A percentile compares a stretch with the other conserved stretches of the same genome.
phyloP scores from a whole-genome alignment of 2,797 vertebrate genomes.

The Petrocephalus sullivani region DNA sequence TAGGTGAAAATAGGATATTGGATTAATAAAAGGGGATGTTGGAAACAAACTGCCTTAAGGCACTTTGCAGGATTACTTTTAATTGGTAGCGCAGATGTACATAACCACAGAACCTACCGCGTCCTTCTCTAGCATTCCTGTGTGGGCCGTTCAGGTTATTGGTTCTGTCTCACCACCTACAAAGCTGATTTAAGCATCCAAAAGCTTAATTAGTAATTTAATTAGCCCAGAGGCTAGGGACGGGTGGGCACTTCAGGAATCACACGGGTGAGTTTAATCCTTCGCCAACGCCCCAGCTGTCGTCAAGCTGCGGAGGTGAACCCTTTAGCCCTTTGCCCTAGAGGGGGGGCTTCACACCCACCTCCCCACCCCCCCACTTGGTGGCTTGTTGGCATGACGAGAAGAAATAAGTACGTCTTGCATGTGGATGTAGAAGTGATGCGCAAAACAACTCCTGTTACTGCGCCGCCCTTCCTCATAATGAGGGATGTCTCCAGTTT shows the following conservation, averaged over 20 bases:
- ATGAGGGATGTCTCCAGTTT: not conserved
- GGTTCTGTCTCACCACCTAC: not conserved
- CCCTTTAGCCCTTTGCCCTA: not conserved
- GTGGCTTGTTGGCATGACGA: not conserved
- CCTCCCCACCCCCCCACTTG: not conserved
- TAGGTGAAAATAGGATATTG: not conserved
- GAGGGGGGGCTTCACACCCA: not conserved
- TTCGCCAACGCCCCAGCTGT: not conserved
- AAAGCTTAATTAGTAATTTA: constrained; percentile 8
- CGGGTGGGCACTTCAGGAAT: not conserved
- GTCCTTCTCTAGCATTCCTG: not conserved
- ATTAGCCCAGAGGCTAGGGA: not conserved
- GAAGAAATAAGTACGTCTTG: not conserved
- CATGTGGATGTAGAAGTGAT: not conserved
- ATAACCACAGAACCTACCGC: not conserved
- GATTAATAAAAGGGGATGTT: not conserved
- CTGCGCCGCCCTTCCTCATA: not conserved
- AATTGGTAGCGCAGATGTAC: not conserved
- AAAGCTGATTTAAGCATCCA: not conserved
- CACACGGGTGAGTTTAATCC: not conserved
- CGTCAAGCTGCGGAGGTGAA: not conserved
- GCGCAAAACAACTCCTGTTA: not conserved
- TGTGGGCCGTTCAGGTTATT: not conserved
- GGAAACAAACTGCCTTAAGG: not conserved
- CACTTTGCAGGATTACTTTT: not conserved